phyloP scores from a whole-genome alignment of 2,113 vertebrate genomes.

The Euleptes europaea region DNA sequence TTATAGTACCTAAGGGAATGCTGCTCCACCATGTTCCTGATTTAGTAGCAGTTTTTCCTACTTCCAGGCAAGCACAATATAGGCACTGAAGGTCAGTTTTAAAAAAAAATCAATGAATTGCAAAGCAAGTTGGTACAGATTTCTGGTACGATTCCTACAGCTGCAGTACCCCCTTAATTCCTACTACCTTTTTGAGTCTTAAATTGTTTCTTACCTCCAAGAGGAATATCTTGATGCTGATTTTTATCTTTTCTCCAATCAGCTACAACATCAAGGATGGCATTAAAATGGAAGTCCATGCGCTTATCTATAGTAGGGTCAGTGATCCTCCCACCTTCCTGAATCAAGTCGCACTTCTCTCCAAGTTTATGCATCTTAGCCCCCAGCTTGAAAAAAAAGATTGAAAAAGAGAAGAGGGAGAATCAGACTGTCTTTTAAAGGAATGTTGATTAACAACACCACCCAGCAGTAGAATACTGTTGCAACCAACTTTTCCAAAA shows the following conservation, averaged over 20 bases:
- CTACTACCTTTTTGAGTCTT: background rate
- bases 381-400: constrained; percentile 84
- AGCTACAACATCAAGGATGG: constrained; percentile 96
- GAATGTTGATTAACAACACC: background rate
- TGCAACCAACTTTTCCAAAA: background rate
- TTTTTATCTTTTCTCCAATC: constrained; percentile 98
- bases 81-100: background rate
- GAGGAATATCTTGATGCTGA: constrained; percentile 89
- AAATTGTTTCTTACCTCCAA: constrained; percentile 83
- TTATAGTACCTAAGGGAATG: background rate
- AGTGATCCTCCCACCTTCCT: constrained; percentile 91
- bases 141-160: background rate
- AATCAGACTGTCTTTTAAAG: background rate
- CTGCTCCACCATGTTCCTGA: background rate
- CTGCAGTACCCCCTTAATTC: background rate
- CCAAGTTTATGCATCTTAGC: constrained; percentile 94
- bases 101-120: background rate
- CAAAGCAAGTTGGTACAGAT: constrained; percentile 6
- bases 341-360: constrained; percentile 94
- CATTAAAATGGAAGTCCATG: constrained; percentile 99
- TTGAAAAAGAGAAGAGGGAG: background rate
- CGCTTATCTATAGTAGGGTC: constrained; percentile 95
- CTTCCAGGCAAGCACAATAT: too few species aligned
- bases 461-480: background rate
- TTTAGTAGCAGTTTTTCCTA: background rate